These are phyloP conservation scores for Alviniconcha strummeri DNA, from an alignment of 2,888 invertebrate genomes.

Conservation along the genomic window DNA sequence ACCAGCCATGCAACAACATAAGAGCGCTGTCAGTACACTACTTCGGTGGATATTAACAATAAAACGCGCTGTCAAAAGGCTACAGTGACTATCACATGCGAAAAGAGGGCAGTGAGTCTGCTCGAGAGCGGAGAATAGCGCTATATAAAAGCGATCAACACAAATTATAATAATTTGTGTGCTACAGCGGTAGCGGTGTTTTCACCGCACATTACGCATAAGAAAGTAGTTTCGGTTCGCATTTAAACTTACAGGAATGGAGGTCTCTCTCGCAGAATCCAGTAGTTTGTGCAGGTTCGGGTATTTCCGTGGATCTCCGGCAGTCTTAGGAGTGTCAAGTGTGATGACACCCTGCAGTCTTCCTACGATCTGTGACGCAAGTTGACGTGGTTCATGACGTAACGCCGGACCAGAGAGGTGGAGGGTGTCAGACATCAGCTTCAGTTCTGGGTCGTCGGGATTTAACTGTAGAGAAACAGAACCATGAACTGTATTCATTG, in stretches of 20 bases:
- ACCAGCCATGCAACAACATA: too few species aligned
- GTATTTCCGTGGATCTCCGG: conserved; percentile 66
- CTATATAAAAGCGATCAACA: too few species aligned
- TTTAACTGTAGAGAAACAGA: conserved; percentile 50
- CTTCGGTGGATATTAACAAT: too few species aligned
- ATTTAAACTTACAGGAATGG: conserved; percentile 46
- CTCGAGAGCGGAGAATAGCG: too few species aligned
- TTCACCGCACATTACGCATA: too few species aligned
- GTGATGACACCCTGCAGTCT: conserved; percentile 71
- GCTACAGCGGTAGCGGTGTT: too few species aligned
- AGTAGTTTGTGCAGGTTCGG: conserved; percentile 63
- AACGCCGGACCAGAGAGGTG: conserved; percentile 83
- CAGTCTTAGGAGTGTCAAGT: conserved; percentile 62
- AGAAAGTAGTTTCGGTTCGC: too few species aligned
- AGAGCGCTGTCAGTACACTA: too few species aligned
- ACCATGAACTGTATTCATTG: neutral
- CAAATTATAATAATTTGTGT: too few species aligned
- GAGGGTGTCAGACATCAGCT: conserved; percentile 81
- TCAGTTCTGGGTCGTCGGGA: conserved; percentile 65
- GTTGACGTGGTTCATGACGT: conserved; percentile 87
- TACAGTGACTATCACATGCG: too few species aligned
- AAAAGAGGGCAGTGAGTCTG: too few species aligned
- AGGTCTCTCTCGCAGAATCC: conserved; percentile 57
- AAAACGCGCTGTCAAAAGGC: too few species aligned
- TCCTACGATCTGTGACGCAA: conserved; percentile 82